phyloP scores from a whole-genome alignment of 2,113 vertebrate genomes.

The Pavo muticus region DNA sequence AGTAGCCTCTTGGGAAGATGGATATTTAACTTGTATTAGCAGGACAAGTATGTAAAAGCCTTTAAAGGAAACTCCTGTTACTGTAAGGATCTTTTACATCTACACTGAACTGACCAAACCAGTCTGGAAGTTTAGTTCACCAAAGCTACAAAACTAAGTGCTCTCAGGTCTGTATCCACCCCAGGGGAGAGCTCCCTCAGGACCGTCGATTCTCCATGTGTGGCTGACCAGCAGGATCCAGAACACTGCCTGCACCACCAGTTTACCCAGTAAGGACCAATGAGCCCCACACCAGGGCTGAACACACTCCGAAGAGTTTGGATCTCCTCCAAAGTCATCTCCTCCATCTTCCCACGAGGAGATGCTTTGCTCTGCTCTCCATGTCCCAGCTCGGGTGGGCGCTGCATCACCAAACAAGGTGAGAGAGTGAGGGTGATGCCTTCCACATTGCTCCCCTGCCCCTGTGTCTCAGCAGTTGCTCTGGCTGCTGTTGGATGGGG shows the following conservation, averaged over 20 bases:
- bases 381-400: rapidly evolving
- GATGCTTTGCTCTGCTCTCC: not conserved
- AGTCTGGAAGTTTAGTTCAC: not conserved
- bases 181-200: rapidly evolving
- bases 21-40: not conserved
- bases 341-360: not conserved
- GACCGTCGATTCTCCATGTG: not conserved
- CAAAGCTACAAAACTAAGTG: not conserved
- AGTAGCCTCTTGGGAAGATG: not conserved
- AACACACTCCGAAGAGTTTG: not conserved
- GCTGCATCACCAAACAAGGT: not conserved
- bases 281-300: not conserved
- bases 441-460: not conserved
- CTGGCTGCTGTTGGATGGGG: not conserved
- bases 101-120: not conserved
- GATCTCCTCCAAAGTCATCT: not conserved
- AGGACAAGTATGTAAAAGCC: not conserved
- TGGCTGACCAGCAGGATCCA: not conserved
- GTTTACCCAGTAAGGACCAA: not conserved
- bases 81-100: not conserved
- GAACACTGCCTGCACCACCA: not conserved
- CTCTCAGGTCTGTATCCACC: not conserved
- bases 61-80: not conserved
- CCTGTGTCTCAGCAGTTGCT: not conserved
- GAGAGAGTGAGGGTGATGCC: not conserved